Conservation (phyloP, 2,113 vertebrate species). For the Phylloscopus trochilus region DNA sequence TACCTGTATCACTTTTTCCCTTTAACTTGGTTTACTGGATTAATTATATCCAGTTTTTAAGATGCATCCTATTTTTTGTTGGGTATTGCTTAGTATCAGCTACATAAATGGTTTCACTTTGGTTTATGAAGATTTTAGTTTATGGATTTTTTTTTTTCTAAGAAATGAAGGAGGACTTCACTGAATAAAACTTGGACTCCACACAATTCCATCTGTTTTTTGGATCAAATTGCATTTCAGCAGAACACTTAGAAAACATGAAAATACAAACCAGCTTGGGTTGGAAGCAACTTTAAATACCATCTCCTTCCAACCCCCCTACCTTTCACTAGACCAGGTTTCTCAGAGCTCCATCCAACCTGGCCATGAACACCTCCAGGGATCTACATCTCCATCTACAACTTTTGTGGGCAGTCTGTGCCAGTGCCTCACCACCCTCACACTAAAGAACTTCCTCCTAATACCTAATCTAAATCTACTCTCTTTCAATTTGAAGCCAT, state of each 20-base stretch:
- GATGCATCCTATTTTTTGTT: background rate
- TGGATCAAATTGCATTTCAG: background rate
- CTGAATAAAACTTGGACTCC: background rate
- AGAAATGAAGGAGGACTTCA: background rate
- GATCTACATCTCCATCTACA: too few relatives aligned
- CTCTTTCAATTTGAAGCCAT: background rate
- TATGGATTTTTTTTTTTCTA: background rate
- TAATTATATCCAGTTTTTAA: background rate
- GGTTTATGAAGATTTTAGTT: background rate
- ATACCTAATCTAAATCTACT: background rate
- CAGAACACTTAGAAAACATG: background rate
- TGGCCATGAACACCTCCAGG: background rate
- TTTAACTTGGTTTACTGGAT: background rate
- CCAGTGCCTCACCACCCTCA: background rate
- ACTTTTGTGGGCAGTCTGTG: background rate
- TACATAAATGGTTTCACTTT: background rate
- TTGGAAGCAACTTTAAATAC: background rate
- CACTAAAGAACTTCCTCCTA: background rate
- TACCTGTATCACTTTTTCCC: background rate
- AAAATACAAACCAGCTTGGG: background rate
- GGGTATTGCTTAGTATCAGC: background rate
- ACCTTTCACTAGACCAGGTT: background rate
- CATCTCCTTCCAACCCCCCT: background rate
- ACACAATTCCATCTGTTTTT: background rate
- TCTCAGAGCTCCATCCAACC: background rate